A percentile compares a stretch with the other conserved stretches of the same genome.
phyloP scores from a whole-genome alignment of 2,113 vertebrate species.

The Clinocottus analis region DNA sequence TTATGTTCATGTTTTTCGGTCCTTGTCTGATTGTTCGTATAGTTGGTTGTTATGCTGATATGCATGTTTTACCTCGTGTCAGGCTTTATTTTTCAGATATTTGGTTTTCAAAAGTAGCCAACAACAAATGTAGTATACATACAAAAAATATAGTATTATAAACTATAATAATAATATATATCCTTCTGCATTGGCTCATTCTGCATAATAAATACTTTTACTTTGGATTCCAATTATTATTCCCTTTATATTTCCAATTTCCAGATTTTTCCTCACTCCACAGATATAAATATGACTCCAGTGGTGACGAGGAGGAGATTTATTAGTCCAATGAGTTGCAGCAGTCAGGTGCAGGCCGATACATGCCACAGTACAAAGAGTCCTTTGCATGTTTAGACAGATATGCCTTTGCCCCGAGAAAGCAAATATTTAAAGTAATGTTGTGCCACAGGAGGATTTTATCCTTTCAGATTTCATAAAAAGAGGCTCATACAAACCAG shows the following conservation, averaged over 20 bases:
- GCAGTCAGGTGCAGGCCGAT: constrained; percentile 21
- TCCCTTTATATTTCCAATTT: background rate
- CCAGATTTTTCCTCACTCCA: background rate
- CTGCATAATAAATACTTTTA: background rate
- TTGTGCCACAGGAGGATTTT: background rate
- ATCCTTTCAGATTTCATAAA: background rate
- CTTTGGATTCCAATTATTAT: background rate
- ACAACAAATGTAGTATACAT: no score
- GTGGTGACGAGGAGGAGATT: background rate
- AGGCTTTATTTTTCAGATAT: no score
- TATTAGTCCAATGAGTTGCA: background rate
- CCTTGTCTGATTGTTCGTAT: no score
- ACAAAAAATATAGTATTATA: no score
- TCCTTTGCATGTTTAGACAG: constrained; percentile 54
- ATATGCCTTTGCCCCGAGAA: constrained; percentile 44
- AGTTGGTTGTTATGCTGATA: no score
- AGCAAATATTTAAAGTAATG: background rate
- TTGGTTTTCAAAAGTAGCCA: no score
- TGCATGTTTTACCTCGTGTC: no score
- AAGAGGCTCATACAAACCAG: background rate
- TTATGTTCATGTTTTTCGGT: no score
- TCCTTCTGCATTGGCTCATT: no score
- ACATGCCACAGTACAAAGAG: constrained; percentile 6
- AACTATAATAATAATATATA: background rate
- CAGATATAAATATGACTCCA: background rate